Evolutionary conservation across 2,797 vertebrate species (phyloP), one percentile per base, ranked within the genome.

Genomic region (Arrhamphus sclerolepis): DNA sequence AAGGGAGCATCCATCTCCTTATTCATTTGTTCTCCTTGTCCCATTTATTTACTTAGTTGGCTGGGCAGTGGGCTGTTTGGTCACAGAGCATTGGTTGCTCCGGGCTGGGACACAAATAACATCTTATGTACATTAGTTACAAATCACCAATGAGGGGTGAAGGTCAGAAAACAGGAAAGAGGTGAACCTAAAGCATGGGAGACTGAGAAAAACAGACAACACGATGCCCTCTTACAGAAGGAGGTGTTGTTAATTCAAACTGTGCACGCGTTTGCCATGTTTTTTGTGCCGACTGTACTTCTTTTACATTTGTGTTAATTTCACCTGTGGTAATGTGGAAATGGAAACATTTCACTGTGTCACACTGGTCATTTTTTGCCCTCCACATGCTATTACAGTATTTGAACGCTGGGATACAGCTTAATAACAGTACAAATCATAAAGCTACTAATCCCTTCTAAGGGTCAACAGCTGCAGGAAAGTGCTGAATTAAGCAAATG

Each of bases 21-120:
- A 81, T 84, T 85, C 80, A 77, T 82, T 80, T 83, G 81, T 77
- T 85, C 75, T 75, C 66, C 84, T 70, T 81, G 75, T 85, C 72
- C 76, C 70, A 85, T 87, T 88, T 86, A 85, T 87, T 86, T 82
- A 87, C 76, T 80, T 81, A 72, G 73, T 82, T 78, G 79, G 72
- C 68, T 29, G 56, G 72, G 74, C 72, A 75, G 75, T 29, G 53
- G 63, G 56, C 64, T 79, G 79, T 81, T 82, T 78, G 82, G 78
- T 71, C 74, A 55, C 73, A 61, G 69, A 72, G 77, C 81, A 78
- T 64, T n/a, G 71, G 68, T 62, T 1, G 66, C 82, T 72, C 47
- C 53, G 17, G 76, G 87, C 77, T 54, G 40, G 18, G 68, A 75
- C 81, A 77, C 79, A 83, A 85, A 83, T 90, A 82, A 87, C 71